Base-by-base conservation (phyloP, 2,797 vertebrate genomes). In the Sphenodon punctatus region DNA sequence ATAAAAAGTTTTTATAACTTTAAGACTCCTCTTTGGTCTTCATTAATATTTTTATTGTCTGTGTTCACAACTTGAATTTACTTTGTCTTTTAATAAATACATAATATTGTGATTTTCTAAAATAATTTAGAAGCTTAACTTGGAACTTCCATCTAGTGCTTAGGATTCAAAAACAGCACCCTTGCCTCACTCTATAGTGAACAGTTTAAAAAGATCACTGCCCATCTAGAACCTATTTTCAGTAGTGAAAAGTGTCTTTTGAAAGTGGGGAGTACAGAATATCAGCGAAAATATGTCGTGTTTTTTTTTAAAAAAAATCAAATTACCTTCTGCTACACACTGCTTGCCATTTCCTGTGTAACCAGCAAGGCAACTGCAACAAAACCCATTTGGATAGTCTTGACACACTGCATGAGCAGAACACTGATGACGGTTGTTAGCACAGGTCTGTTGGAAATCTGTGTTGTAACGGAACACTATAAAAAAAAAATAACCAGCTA, bases 271-370 rank as follows among this genome's bases (percentile, higher is more conserved):
- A n/a, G n/a, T n/a, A n/a, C n/a, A n/a, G n/a, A n/a, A n/a, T n/a
- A n/a, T n/a, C n/a, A n/a, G n/a, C n/a, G 53, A 32, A 68, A 43
- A 34, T n/a, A 14, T 42, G 12, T 32, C 43, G 39, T n/a, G n/a
- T 46, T 53, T 41, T 41, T 49, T 60, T 77, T 80, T 77, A 15
- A 64, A 78, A 39, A 60, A 66, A 46, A 34, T 5, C 15, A 41
- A 61, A 10, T 90, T 93, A 99, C 98, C 98, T 93, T 99, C 98
- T 34, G 98, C 96, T 14, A 99, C 95, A 72, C 98, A 99, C n/a
- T 99, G 97, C 59, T 96, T 96, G 80, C 98, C 98, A 9, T 98
- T 98, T 74, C 98, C 98, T 8, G 98, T 99, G 92, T 97, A 99
- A n/a, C 98, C 98, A 15, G 97, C 94, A 71, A 95, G 96, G 61